phyloP scores from a whole-genome alignment of 92 coral and sea anemone genomes.

The Palythoa grandiflora region DNA sequence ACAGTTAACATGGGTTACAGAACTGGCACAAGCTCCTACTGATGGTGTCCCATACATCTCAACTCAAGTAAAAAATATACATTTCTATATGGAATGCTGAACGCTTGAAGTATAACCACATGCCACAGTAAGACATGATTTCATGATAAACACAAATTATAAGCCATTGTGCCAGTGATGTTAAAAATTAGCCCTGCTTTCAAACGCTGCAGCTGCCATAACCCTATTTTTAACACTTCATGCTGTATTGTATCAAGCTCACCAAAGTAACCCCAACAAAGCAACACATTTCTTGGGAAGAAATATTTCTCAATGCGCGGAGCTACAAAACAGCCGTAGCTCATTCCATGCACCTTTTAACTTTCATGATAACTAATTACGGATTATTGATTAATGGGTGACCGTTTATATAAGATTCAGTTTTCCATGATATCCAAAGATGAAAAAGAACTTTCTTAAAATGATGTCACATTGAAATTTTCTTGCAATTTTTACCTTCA shows the following conservation, averaged over 20 bases:
- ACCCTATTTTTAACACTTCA: not conserved
- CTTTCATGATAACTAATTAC: no score
- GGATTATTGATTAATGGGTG: no score
- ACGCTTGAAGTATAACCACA: not conserved
- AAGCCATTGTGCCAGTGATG: not conserved
- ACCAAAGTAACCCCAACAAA: not conserved
- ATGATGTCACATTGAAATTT: no score
- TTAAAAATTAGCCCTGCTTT: not conserved
- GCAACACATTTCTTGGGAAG: not conserved
- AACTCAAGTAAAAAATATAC: no score
- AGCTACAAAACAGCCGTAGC: no score
- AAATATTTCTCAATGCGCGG: not conserved
- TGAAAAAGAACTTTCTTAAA: no score
- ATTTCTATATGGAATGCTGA: not conserved
- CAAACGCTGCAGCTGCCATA: not conserved
- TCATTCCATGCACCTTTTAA: no score
- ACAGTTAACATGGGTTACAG: no score
- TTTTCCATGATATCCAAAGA: no score
- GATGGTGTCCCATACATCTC: no score
- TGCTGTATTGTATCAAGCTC: not conserved
- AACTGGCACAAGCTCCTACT: no score
- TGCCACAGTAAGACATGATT: not conserved
- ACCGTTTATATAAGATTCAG: no score
- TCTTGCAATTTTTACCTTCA: not conserved
- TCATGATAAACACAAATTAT: not conserved